Base-by-base conservation (phyloP, 1,140 invertebrate genomes). In the Nebria ingens region DNA sequence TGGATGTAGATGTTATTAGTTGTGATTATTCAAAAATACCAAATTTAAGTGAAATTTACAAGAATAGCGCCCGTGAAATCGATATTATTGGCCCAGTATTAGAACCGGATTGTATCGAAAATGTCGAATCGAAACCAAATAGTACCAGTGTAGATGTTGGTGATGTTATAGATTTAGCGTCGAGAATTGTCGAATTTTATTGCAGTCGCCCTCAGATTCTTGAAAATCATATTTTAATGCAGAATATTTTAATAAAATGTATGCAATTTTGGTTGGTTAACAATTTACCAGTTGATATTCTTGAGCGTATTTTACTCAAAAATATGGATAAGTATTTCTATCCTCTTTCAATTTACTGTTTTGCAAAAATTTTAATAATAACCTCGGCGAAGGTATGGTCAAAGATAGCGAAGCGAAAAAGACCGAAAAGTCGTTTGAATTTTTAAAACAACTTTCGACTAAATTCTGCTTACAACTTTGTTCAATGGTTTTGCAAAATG, bases 291-390 rank as follows among this genome's bases (percentile, higher is more conserved):
- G 65, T 73, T 21, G 58, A 62, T 23, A 61, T 68, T 19, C 59
- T 75, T 25, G 73, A 75, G 60, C 65, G 65, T 54, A 63, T 74
- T 17, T 61, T 75, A 9, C 55, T 73, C 19, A 71, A 73, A 57
- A 72, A 74, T 61, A 69, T 73, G 66, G 67, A 71, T 53, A 71
- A 73, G 57, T 73, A 73, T 56, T 72, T 71, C 61, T 73, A 73
- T 62, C 71, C 72, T 4, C 61, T 75, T 20, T 71, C 70, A 4
- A 68, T 73, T 52, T 75, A 55, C 56, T 75, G 6, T 73, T 73
- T 61, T 72, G 71, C 64, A 73, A 69, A 60, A 71, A 71, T 64
- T 71, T 68, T 50, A 63, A 60, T 52, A 66, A 63, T 56, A 64
- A 65, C 53, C 54, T 61, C 11, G 63, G 65, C n/a, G 62, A 67